Percentiles rank a stretch among this genome's conserved stretches.
These are phyloP conservation scores for Leptonema lineaticorne DNA, from an alignment of 1,140 invertebrate genomes.

Conservation along the genomic window DNA sequence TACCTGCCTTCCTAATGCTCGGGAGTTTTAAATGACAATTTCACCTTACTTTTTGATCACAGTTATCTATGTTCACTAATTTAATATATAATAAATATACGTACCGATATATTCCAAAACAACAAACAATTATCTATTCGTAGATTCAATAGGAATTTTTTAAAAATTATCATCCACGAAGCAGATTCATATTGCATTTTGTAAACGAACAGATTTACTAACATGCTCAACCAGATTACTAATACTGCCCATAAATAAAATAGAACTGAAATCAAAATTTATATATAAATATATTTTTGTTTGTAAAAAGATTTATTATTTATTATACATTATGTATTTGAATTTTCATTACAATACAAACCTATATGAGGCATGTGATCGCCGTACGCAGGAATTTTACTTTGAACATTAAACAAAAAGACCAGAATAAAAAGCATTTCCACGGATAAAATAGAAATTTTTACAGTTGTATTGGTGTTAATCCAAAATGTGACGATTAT, in stretches of 20 bases:
- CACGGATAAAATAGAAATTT: conserved; percentile 21
- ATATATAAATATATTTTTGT: neutral
- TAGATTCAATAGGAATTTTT: neutral
- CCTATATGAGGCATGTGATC: conserved; percentile 28
- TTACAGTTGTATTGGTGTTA: conserved; percentile 8
- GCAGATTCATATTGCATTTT: conserved; percentile 7
- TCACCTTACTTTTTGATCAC: too few species aligned
- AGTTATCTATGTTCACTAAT: too few species aligned
- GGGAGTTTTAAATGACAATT: too few species aligned
- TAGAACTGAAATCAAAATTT: conserved; percentile 27
- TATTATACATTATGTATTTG: too few species aligned
- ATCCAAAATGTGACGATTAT: conserved; percentile 33
- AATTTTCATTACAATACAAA: neutral
- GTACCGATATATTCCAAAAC: neutral
- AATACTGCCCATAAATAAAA: conserved; percentile 33
- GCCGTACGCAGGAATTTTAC: conserved; percentile 28
- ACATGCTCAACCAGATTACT: conserved; percentile 30
- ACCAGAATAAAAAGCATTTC: conserved; percentile 25
- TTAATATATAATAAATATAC: too few species aligned
- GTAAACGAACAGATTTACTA: conserved; percentile 11
- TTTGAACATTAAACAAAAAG: conserved; percentile 21
- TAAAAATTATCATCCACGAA: conserved; percentile 7
- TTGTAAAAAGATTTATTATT: too few species aligned
- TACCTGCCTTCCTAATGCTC: too few species aligned
- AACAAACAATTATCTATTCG: neutral